Evolutionary conservation across 1,140 invertebrate species (phyloP), one percentile per base, ranked within the genome.

Genomic region (Heliconius hewitsoni): DNA sequence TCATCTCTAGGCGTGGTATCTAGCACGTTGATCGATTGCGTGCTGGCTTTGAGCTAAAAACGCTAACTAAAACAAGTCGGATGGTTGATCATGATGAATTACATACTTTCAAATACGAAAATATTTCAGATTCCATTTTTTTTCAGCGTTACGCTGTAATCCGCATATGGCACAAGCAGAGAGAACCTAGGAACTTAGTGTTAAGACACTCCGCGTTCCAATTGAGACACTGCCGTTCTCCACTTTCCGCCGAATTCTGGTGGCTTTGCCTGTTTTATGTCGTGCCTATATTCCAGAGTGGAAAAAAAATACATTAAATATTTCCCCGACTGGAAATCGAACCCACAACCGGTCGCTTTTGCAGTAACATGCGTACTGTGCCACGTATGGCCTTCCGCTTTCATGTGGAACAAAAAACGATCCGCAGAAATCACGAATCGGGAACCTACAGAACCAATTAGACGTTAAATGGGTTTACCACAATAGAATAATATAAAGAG

Each of bases 401-500:
- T 89, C 87, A 86, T 88, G 81, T 79, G 77, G 81, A 76, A 78
- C 82, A 77, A 82, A 85, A 80, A 74, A 85, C 50, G 50, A 52
- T 18, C 71, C 11, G 11, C 30, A 66, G 11, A 83, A 86, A 30
- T 77, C 46, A 77, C 27, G 76, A 72, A 77, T 77, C 70, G 85
- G 87, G 85, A 85, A 81, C 84, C 85, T 83, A 87, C 89, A 84
- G 84, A 90, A 92, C 87, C 87, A 91, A 92, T 92, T 92, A 93
- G 85, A 83, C 82, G 83, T 84, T 82, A 89, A 92, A 92, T 90
- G 85, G 89, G 82, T 87, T 83, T 81, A 85, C 87, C 83, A 87
- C 88, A 91, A 92, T 89, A 89, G 88, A 92, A 91, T 92, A 89
- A 86, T 87, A 90, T 89, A 87, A 89, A 85, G 83, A 87, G 78